phyloP scores from a whole-genome alignment of 1,140 invertebrate species.

The Rhizoglyphus robini region DNA sequence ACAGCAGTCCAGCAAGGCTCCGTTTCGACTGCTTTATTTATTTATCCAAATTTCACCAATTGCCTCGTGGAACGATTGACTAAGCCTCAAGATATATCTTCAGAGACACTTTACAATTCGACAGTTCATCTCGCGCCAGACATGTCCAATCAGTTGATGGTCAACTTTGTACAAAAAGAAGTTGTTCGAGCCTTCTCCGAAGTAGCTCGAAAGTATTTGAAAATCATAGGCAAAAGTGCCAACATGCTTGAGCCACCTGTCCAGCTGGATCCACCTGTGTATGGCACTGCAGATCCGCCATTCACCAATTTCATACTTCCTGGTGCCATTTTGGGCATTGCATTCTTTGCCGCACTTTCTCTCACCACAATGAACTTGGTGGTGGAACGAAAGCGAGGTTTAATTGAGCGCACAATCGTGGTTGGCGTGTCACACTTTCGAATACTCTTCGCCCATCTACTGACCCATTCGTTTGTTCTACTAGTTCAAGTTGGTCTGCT shows the following conservation, averaged over 20 bases:
- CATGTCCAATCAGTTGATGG: slow-evolving; percentile 31
- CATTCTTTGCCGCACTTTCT: slow-evolving; percentile 89
- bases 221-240: slow-evolving; percentile 17
- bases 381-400: slow-evolving; percentile 74
- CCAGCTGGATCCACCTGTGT: slow-evolving; percentile 57
- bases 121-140: slow-evolving; percentile 29
- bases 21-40: slow-evolving; percentile 19
- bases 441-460: slow-evolving; percentile 77
- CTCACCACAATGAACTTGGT: slow-evolving; percentile 79
- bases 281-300: slow-evolving; percentile 68
- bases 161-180: not conserved
- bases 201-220: slow-evolving; percentile 26
- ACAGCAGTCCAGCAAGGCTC: slow-evolving; percentile 18
- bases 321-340: slow-evolving; percentile 85
- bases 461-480: slow-evolving; percentile 91
- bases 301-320: slow-evolving; percentile 91
- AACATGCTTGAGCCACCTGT: slow-evolving; percentile 21
- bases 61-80: slow-evolving; percentile 11
- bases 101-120: slow-evolving; percentile 26
- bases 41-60: slow-evolving; percentile 20
- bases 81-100: slow-evolving; percentile 8
- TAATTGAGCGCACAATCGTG: slow-evolving; percentile 73
- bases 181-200: slow-evolving; percentile 17
- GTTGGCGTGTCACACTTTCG: slow-evolving; percentile 74
- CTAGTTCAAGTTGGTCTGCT: slow-evolving; percentile 74